These are phyloP conservation scores for Esox lucius DNA, from an alignment of 2,797 vertebrate species.

Conservation along the genomic window DNA sequence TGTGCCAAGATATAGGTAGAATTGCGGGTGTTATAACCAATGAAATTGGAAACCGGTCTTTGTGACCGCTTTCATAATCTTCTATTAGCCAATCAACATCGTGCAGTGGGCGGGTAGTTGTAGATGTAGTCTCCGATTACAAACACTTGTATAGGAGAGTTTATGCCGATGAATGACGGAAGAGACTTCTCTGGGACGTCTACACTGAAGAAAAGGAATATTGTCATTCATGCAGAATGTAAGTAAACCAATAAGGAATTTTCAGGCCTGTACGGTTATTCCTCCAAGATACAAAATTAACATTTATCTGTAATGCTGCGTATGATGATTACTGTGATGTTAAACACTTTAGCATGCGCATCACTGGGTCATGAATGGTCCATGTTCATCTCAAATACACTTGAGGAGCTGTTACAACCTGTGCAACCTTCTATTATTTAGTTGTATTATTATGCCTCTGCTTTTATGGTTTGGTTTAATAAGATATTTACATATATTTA, in stretches of 20 bases:
- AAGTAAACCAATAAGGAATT: neutral
- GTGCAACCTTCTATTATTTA: neutral
- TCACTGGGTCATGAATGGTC: neutral
- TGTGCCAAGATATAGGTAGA: constrained; percentile 40
- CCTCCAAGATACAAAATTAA: neutral
- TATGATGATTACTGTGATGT: neutral
- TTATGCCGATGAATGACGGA: constrained; percentile 38
- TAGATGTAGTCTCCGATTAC: constrained; percentile 15
- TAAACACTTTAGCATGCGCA: neutral
- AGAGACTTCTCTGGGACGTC: neutral
- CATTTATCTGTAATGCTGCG: neutral
- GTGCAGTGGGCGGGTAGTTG: constrained; percentile 21
- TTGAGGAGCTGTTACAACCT: neutral
- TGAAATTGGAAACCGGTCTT: constrained; percentile 42
- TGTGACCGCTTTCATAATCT: neutral
- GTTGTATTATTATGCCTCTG: neutral
- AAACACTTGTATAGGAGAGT: constrained; percentile 32
- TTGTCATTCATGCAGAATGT: neutral
- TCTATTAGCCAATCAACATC: constrained; percentile 39
- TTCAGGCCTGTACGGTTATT: neutral
- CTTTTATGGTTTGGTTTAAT: neutral
- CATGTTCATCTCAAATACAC: neutral
- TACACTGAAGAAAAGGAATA: constrained; percentile 11
- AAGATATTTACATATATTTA: no score
- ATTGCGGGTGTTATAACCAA: constrained; percentile 44